phyloP scores from a whole-genome alignment of 2,888 invertebrate genomes.

The Campopleginae sp. region DNA sequence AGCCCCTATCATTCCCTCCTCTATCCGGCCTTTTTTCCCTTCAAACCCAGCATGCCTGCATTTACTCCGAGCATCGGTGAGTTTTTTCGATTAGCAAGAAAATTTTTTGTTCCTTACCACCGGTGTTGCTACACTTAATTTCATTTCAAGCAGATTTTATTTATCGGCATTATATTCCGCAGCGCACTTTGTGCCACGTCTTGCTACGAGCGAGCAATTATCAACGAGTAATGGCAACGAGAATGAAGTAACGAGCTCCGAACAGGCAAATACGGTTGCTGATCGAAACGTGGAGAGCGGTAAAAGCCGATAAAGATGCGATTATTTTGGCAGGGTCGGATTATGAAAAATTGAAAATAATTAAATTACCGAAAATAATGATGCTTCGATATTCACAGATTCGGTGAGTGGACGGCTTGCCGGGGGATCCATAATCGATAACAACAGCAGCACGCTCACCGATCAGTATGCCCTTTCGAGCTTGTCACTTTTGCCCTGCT shows the following conservation, averaged over 20 bases:
- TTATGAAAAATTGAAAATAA: no score
- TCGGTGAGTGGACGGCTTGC: slow-evolving; percentile 55
- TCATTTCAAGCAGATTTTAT: not conserved
- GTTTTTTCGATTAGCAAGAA: slow-evolving; percentile 59
- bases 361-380: not conserved
- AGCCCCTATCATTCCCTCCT: slow-evolving; percentile 82
- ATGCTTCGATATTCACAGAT: slow-evolving; percentile 26
- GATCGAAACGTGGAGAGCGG: slow-evolving; percentile 72
- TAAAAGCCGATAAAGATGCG: no score
- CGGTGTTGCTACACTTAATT: no score
- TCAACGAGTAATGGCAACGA: slow-evolving; percentile 86
- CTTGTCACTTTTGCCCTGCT: slow-evolving; percentile 85
- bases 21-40: slow-evolving; percentile 81
- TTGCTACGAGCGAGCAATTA: slow-evolving; percentile 81
- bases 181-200: slow-evolving; percentile 85
- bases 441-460: slow-evolving; percentile 79
- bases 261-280: slow-evolving; percentile 86
- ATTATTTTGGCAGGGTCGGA: no score
- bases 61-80: slow-evolving; percentile 79
- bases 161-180: not conserved
- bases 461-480: slow-evolving; percentile 83
- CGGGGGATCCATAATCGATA: slow-evolving; percentile 80
- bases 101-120: slow-evolving; percentile 1
- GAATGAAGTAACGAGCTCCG: slow-evolving; percentile 91
- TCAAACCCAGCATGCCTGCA: slow-evolving; percentile 79